Conservation (phyloP, 2,797 vertebrate genomes). For the Rachycentron canadum region DNA sequence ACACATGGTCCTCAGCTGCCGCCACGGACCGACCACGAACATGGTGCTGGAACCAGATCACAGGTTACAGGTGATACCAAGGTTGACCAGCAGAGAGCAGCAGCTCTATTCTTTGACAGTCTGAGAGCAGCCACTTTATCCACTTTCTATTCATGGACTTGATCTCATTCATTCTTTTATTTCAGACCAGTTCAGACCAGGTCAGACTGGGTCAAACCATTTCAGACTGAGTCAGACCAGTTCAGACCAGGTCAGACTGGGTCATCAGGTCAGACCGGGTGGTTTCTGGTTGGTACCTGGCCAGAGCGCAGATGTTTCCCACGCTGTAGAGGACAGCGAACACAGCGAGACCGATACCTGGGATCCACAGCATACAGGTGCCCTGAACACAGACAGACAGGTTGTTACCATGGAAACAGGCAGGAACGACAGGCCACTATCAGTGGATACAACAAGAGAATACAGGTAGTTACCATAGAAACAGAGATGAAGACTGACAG, state of each 20-base stretch:
- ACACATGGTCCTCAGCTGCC: conserved; percentile 93
- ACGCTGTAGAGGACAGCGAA: conserved; percentile 91
- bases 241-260: not conserved
- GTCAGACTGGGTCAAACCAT: not conserved
- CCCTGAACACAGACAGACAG: conserved; percentile 77
- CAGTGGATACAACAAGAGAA: not conserved
- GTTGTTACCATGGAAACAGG: conserved; percentile 23
- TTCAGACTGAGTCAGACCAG: not conserved
- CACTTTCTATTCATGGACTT: too few relatives aligned
- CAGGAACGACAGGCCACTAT: too few relatives aligned
- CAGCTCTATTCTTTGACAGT: too few relatives aligned
- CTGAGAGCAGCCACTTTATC: too few relatives aligned
- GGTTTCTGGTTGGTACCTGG: conserved; percentile 80
- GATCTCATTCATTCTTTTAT: too few relatives aligned
- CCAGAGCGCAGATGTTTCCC: conserved; percentile 90
- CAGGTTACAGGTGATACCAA: not conserved
- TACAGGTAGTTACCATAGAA: too few relatives aligned
- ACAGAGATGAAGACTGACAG: too few relatives aligned
- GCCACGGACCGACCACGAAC: conserved; percentile 92
- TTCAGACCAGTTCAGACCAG: not conserved
- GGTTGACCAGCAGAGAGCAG: not conserved
- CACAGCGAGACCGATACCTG: conserved; percentile 82
- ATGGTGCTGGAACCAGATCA: conserved; percentile 83
- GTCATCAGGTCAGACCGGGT: not conserved
- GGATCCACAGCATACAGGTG: conserved; percentile 89